Evolutionary conservation across 2,888 invertebrate species (phyloP).

Genomic region (Atethmia centrago): DNA sequence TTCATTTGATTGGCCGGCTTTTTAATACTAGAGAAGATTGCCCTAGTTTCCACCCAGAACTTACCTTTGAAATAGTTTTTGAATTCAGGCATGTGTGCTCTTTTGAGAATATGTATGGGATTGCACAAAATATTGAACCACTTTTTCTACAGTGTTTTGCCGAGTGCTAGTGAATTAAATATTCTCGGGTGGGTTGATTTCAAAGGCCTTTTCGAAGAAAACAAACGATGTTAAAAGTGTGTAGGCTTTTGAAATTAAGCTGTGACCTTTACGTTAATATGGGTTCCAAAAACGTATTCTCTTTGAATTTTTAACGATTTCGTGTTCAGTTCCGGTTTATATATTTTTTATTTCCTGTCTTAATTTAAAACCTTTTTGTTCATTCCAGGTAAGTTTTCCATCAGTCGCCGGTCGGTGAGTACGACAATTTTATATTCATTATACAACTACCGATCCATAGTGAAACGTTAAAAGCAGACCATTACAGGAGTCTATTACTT

Average conservation of each 20-base stretch:
- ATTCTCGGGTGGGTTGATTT: neutral
- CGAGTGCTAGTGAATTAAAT: neutral
- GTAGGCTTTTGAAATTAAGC: constrained; percentile 13
- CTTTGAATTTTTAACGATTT: constrained; percentile 22
- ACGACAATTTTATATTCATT: constrained; percentile 63
- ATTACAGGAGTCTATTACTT: constrained; percentile 63
- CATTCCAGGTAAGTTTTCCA: constrained; percentile 69
- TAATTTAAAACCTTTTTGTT: constrained; percentile 48
- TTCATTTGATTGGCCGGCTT: constrained; percentile 45
- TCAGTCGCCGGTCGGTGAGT: constrained; percentile 64
- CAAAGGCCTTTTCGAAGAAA: neutral
- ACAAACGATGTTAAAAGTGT: constrained; percentile 15
- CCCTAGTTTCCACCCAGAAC: constrained; percentile 17
- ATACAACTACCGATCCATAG: constrained; percentile 42
- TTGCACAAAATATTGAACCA: constrained; percentile 1
- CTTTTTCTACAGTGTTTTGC: neutral
- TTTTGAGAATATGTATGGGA: neutral
- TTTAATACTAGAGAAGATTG: constrained; percentile 41
- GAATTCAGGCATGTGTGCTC: neutral
- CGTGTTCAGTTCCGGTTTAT: neutral
- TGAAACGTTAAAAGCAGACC: constrained; percentile 58
- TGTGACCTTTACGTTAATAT: constrained; percentile 35
- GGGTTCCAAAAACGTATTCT: constrained; percentile 12
- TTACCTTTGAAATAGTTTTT: constrained; percentile 17
- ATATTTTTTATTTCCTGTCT: constrained; percentile 34